Percentiles rank a stretch among this genome's conserved stretches.
Conservation (phyloP, 1,140 invertebrate genomes). For the Scylla paramamosain region DNA sequence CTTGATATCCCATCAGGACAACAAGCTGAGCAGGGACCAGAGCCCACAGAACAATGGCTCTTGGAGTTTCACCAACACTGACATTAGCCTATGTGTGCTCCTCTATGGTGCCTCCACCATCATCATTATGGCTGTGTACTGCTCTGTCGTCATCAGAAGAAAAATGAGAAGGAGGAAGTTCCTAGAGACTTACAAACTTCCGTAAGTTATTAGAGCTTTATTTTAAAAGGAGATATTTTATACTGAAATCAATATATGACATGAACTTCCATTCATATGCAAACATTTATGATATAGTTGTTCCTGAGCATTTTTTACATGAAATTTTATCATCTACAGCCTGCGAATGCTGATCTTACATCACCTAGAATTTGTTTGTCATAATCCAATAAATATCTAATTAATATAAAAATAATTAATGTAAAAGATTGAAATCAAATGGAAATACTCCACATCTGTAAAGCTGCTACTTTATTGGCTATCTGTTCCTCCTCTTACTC, state of each 20-base stretch:
- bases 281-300: not conserved
- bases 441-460: too few species aligned
- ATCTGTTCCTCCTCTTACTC: too few species aligned
- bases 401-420: too few species aligned
- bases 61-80: slow-evolving; percentile 81
- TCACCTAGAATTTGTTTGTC: not conserved
- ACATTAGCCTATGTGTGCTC: slow-evolving; percentile 88
- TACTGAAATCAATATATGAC: not conserved
- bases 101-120: slow-evolving; percentile 86
- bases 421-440: too few species aligned
- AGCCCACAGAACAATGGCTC: not conserved
- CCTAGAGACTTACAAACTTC: slow-evolving; percentile 74
- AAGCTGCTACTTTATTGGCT: too few species aligned
- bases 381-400: not conserved
- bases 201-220: slow-evolving; percentile 68
- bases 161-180: slow-evolving; percentile 79
- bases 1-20: slow-evolving; percentile 34
- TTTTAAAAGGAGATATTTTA: slow-evolving; percentile 9
- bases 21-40: slow-evolving; percentile 70
- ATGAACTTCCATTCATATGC: not conserved
- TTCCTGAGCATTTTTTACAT: not conserved
- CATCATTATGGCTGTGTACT: slow-evolving; percentile 88
- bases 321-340: not conserved
- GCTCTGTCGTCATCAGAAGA: slow-evolving; percentile 87
- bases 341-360: not conserved